Evolutionary conservation across 2,888 invertebrate species (phyloP).

Genomic region (Eupithecia tripunctaria): DNA sequence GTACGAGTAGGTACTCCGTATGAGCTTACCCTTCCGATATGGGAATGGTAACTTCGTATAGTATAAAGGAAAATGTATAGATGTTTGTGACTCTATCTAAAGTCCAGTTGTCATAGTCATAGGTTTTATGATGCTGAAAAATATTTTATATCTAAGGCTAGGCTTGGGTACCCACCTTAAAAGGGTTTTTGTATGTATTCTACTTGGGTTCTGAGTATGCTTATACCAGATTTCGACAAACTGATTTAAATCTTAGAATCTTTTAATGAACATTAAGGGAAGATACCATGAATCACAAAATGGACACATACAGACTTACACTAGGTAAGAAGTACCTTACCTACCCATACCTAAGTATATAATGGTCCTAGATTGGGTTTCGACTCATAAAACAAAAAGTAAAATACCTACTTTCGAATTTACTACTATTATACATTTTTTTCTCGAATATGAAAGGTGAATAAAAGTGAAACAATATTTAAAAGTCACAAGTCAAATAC

Average conservation of each 20-base stretch:
- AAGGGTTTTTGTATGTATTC: too few relatives aligned
- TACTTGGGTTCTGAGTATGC: too few relatives aligned
- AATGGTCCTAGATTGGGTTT: not conserved
- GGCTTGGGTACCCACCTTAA: too few relatives aligned
- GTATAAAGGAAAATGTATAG: not conserved
- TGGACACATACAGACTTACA: too few relatives aligned
- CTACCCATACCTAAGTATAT: not conserved
- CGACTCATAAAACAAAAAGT: not conserved
- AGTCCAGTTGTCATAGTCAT: not conserved
- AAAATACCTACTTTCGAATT: not conserved
- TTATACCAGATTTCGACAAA: too few relatives aligned
- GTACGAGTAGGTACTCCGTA: not conserved
- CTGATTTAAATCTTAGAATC: too few relatives aligned
- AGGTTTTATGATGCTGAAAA: not conserved
- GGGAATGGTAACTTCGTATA: not conserved
- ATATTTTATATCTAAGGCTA: too few relatives aligned
- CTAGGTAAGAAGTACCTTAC: not conserved
- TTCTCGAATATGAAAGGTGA: not conserved
- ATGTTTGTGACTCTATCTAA: not conserved
- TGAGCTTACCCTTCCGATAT: not conserved
- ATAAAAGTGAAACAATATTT: conserved; percentile 30
- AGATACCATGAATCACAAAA: too few relatives aligned
- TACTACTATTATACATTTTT: not conserved
- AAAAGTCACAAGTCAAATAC: conserved; percentile 29
- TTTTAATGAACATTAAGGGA: too few relatives aligned